phyloP scores from a whole-genome alignment of 1,140 invertebrate genomes.

The Cydia amplana region DNA sequence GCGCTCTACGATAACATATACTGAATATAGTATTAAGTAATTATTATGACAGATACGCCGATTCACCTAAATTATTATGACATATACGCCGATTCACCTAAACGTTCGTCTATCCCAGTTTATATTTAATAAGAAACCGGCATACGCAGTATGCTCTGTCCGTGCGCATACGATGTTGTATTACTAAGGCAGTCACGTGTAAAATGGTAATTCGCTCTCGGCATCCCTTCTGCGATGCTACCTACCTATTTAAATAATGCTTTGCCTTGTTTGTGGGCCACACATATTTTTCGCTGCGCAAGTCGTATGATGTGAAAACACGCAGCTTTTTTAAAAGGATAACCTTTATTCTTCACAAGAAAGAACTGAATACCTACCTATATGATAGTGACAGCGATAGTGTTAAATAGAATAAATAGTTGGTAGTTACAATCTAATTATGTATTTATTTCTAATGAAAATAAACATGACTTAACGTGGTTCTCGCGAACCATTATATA shows the following conservation, averaged over 20 bases:
- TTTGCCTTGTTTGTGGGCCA: conserved; percentile 8
- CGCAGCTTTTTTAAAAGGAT: background rate
- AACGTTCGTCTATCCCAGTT: background rate
- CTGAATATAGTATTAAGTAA: too few species aligned
- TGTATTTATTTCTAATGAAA: too few species aligned
- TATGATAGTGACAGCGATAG: too few species aligned
- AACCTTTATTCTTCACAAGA: background rate
- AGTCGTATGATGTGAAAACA: background rate
- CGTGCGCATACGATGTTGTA: background rate
- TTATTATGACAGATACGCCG: too few species aligned
- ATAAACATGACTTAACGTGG: too few species aligned
- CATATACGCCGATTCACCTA: background rate
- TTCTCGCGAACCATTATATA: too few species aligned
- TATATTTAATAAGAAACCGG: too few species aligned
- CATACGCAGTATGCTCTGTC: background rate
- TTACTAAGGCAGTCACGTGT: background rate
- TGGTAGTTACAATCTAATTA: too few species aligned
- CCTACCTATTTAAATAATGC: conserved; percentile 27
- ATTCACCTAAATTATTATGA: too few species aligned
- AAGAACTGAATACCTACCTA: background rate
- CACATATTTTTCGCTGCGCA: conserved; percentile 1
- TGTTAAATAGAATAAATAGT: too few species aligned
- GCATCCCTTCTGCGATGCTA: conserved; percentile 12
- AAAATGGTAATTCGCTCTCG: conserved; percentile 29
- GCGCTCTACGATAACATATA: too few species aligned